Percentiles rank a stretch among this genome's conserved stretches.
These are phyloP conservation scores for Silurus asotus DNA, from an alignment of 2,113 vertebrate genomes.

Conservation along the genomic window DNA sequence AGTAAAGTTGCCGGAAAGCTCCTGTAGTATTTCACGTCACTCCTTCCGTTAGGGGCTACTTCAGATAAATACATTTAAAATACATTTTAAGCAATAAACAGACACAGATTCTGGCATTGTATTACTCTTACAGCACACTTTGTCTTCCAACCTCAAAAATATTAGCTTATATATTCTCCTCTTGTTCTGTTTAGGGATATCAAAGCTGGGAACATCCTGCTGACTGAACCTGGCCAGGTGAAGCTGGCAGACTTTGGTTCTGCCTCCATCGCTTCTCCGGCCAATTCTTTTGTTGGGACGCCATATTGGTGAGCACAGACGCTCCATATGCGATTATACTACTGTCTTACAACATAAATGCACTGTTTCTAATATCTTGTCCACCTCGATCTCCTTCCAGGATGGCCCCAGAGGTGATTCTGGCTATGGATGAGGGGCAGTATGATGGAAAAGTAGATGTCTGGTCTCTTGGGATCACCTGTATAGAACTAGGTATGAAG, in stretches of 20 bases:
- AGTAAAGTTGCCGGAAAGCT: background rate
- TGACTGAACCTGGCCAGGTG: constrained; percentile 80
- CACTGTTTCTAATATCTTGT: background rate
- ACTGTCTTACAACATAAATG: too few relatives aligned
- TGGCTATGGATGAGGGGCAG: constrained; percentile 83
- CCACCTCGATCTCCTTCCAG: constrained; percentile 51
- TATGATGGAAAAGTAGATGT: constrained; percentile 82
- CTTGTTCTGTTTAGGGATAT: constrained; percentile 68
- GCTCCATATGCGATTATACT: background rate
- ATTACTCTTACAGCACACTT: too few relatives aligned
- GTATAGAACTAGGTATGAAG: constrained; percentile 76
- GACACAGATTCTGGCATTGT: background rate
- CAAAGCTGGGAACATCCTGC: constrained; percentile 80
- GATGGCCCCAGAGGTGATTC: constrained; percentile 83
- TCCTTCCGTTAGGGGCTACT: background rate
- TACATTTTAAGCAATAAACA: background rate
- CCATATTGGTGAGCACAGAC: constrained; percentile 73
- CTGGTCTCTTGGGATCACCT: constrained; percentile 83
- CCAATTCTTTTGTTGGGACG: constrained; percentile 81
- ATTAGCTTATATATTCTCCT: background rate
- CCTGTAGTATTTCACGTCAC: background rate
- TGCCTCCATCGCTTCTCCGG: constrained; percentile 78
- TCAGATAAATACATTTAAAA: background rate
- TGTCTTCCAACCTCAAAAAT: background rate
- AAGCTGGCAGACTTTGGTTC: constrained; percentile 82